Evolutionary conservation across 92 coral and sea anemone species (phyloP).

Genomic region (Porites cylindrica): DNA sequence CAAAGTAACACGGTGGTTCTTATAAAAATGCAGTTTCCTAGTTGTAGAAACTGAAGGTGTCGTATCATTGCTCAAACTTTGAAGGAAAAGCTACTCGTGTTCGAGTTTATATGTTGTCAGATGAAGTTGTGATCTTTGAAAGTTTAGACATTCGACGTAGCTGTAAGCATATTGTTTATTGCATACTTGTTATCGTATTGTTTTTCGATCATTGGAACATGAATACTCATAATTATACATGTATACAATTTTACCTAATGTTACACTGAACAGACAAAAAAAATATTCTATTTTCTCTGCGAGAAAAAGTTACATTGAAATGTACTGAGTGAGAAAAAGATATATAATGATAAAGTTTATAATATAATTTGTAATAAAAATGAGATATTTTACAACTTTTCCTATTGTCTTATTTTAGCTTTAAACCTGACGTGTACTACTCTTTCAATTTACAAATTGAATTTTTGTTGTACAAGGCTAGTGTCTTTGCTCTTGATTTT

Average conservation of each 20-base stretch:
- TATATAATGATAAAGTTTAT: background rate
- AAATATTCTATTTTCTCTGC: conserved; percentile 3
- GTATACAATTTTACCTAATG: background rate
- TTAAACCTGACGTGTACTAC: background rate
- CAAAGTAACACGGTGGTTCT: background rate
- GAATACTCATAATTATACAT: background rate
- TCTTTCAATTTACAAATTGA: background rate
- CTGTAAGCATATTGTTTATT: background rate
- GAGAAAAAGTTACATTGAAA: conserved; percentile 1
- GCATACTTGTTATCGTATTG: background rate
- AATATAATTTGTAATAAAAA: background rate
- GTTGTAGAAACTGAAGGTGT: background rate
- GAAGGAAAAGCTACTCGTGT: background rate
- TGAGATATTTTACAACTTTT: background rate
- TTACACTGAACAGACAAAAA: background rate
- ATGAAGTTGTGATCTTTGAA: background rate
- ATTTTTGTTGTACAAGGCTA: no score
- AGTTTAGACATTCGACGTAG: background rate
- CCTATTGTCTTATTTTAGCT: background rate
- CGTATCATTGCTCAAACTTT: background rate
- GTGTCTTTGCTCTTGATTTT: no score
- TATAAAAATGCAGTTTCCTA: background rate
- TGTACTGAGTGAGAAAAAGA: background rate
- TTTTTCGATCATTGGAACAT: background rate
- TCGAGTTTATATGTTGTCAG: background rate